Evolutionary conservation across 2,797 vertebrate species (phyloP), one percentile per base, ranked within the genome.

Genomic region (Balearica regulorum): DNA sequence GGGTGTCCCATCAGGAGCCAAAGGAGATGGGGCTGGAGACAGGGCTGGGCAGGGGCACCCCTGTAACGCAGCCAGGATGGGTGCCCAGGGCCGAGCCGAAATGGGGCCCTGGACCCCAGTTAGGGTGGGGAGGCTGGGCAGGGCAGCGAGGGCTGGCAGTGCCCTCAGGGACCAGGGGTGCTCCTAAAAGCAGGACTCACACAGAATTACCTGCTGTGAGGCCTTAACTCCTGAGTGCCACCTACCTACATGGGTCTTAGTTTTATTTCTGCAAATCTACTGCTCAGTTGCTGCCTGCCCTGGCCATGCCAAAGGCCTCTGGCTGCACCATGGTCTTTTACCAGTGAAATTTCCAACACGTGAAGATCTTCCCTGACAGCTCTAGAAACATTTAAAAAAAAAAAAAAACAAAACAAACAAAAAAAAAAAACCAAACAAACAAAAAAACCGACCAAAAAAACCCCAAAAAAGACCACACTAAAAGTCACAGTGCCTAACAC

Each of bases 1-100:
- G 11, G 20, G 15, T 5, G 4, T 41, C 15, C 26, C 26, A 72
- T 21, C 24, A 43, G 31, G 14, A 73, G 12, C 20, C 43, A 73
- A 81, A 65, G 15, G 16, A 73, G 43, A 10, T 60, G 37, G 12
- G n/a, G 7, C 21, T 37, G 19, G 55, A 57, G 19, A 57, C 8
- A 48, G 39, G 62, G 20, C 16, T 75, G 55, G 19, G n/a, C 31
- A 64, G 37, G 28, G 43, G 11, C n/a, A 9, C 14, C 22, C 20
- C 17, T 33, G 11, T 22, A 39, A 54, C 0, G 0, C 0, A 68
- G 12, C 8, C 29, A 53, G 35, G 33, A 72, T 1, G 7, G 22
- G 33, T 49, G 11, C 60, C 16, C 49, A 76, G 62, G 48, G 43
- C 61, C 58, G 70, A 73, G 53, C 53, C 54, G 39, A 75, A 82